A percentile compares a stretch with the other conserved stretches of the same genome.
These are phyloP conservation scores for Zaprionus camerounensis DNA, from an alignment of 1,140 invertebrate species.

Conservation along the genomic window DNA sequence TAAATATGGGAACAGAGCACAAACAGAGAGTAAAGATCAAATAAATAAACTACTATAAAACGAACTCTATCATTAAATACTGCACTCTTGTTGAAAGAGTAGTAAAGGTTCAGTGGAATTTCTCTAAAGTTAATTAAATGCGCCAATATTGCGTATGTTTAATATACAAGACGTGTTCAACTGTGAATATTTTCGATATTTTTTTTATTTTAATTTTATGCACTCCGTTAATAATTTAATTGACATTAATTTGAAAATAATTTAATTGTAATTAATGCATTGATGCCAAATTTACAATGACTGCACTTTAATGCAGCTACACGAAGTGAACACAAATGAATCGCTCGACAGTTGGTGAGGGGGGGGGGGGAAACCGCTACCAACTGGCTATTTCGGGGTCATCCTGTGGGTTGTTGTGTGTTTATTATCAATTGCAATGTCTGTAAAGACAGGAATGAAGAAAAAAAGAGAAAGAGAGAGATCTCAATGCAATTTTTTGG, in stretches of 20 bases:
- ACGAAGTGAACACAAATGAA: conserved; percentile 28
- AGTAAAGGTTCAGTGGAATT: background rate
- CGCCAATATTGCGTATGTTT: background rate
- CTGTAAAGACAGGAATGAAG: conserved; percentile 15
- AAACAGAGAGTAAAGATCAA: background rate
- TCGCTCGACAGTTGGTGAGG: background rate
- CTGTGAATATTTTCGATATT: conserved; percentile 28
- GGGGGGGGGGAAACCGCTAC: background rate
- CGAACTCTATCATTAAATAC: background rate
- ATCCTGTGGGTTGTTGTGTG: conserved; percentile 46
- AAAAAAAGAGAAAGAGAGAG: conserved; percentile 12
- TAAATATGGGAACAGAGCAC: background rate
- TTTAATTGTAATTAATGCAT: conserved; percentile 34
- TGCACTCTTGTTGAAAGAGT: background rate
- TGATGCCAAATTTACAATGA: conserved; percentile 37
- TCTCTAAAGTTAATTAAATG: conserved; percentile 8
- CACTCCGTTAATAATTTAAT: conserved; percentile 41
- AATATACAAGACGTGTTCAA: conserved; percentile 21
- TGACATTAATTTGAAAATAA: conserved; percentile 40
- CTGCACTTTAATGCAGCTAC: conserved; percentile 7
- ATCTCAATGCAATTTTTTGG: conserved; percentile 13
- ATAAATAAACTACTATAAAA: background rate
- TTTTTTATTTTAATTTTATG: conserved; percentile 6
- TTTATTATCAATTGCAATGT: conserved; percentile 67
- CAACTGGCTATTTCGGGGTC: conserved; percentile 56